These are phyloP conservation scores for Pachypanchax playfairii DNA, from an alignment of 2,113 vertebrate species.

Conservation along the genomic window DNA sequence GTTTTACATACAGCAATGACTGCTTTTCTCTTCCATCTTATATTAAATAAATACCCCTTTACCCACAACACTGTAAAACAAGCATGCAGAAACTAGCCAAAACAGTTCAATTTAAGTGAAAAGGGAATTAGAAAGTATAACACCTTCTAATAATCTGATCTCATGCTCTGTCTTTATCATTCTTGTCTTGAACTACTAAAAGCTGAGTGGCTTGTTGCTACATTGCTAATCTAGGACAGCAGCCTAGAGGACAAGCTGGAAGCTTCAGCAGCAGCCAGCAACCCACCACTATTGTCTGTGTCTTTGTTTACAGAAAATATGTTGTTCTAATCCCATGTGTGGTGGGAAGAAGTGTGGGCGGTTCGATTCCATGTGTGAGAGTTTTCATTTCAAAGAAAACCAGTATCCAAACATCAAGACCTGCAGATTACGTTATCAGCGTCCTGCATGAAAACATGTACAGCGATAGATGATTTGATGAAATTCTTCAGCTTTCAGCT, in stretches of 20 bases:
- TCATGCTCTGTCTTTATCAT: conserved; percentile 12
- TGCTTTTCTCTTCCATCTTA: neutral
- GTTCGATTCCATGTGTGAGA: conserved; percentile 55
- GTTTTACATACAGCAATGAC: neutral
- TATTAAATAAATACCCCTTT: neutral
- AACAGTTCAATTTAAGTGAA: neutral
- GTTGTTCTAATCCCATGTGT: conserved; percentile 63
- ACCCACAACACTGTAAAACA: neutral
- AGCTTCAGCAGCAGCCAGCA: conserved; percentile 56
- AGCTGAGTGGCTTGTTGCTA: conserved; percentile 33
- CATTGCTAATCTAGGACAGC: conserved; percentile 58
- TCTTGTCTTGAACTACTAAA: conserved; percentile 13
- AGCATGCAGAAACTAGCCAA: conserved; percentile 13
- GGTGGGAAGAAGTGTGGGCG: conserved; percentile 64
- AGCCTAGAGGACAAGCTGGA: conserved; percentile 58
- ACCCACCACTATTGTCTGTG: conserved; percentile 65
- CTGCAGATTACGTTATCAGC: conserved; percentile 47
- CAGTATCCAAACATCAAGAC: conserved; percentile 50
- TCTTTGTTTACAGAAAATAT: conserved; percentile 68
- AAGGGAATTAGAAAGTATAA: neutral
- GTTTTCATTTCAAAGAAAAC: conserved; percentile 47
- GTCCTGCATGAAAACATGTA: conserved; percentile 38
- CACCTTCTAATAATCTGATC: conserved; percentile 13
- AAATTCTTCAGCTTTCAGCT: too few species aligned
- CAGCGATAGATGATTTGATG: too few species aligned